phyloP scores from a whole-genome alignment of 1,140 invertebrate genomes.

The Diabrotica undecimpunctata region DNA sequence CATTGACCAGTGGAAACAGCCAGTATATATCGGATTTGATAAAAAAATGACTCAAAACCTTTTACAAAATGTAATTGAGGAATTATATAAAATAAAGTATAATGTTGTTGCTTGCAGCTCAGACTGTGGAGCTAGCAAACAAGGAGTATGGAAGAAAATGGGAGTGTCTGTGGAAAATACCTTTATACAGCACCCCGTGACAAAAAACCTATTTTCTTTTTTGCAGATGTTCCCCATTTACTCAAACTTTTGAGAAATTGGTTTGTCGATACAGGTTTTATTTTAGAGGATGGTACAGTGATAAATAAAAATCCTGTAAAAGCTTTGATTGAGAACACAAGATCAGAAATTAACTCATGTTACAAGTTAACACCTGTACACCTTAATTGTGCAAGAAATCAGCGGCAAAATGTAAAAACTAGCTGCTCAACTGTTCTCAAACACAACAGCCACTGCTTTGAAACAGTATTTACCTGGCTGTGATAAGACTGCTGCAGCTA shows the following conservation, averaged over 20 bases:
- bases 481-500: background rate
- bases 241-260: too few relatives aligned
- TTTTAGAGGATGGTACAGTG: background rate
- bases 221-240: background rate
- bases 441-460: background rate
- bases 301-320: background rate
- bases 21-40: too few relatives aligned
- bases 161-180: background rate
- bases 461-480: background rate
- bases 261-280: too few relatives aligned
- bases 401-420: constrained; percentile 3
- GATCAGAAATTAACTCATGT: background rate
- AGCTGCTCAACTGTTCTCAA: background rate
- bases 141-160: background rate
- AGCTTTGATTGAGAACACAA: background rate
- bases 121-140: background rate
- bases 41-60: background rate
- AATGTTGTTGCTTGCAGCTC: background rate
- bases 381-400: background rate
- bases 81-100: background rate
- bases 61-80: background rate
- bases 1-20: too few relatives aligned
- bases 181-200: background rate
- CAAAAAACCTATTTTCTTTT: background rate
- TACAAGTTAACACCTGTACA: background rate